Percentiles rank a stretch among this genome's conserved stretches.
These are phyloP conservation scores for Formica aserva DNA, from an alignment of 2,888 invertebrate genomes.

Conservation along the genomic window DNA sequence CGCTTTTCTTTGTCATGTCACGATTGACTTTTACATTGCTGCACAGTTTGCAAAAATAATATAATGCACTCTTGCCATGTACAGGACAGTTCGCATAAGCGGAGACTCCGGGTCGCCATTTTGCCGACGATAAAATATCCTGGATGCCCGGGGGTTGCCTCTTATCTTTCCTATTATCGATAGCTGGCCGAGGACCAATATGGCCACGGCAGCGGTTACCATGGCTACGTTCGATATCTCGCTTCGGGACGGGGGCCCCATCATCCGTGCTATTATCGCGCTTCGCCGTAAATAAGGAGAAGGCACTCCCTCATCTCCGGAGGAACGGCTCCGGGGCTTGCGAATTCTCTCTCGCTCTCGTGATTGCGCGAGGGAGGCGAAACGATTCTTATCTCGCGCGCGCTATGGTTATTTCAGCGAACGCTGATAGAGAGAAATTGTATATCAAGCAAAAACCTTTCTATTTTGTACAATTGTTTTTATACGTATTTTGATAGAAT, in stretches of 20 bases:
- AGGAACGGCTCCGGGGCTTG: conserved; percentile 13
- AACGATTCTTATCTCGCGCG: conserved; percentile 13
- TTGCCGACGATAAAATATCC: conserved; percentile 76
- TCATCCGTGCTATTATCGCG: conserved; percentile 84
- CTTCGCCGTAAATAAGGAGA: conserved; percentile 82
- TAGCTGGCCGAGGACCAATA: conserved; percentile 84
- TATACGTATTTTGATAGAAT: not conserved
- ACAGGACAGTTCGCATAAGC: conserved; percentile 20
- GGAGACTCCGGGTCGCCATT: conserved; percentile 77
- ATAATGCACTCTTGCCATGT: not conserved
- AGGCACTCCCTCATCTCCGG: conserved; percentile 67
- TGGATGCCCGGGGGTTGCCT: conserved; percentile 59
- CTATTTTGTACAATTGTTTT: not conserved
- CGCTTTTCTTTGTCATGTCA: not conserved
- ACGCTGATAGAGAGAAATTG: conserved; percentile 9
- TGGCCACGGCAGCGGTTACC: conserved; percentile 78
- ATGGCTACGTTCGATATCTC: conserved; percentile 77
- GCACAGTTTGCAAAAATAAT: not conserved
- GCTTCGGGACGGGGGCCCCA: conserved; percentile 77
- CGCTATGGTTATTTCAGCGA: not conserved
- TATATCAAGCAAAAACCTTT: not conserved
- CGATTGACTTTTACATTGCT: not conserved
- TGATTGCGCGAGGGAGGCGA: not conserved
- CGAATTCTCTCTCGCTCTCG: not conserved
- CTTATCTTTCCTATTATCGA: conserved; percentile 86